These are phyloP conservation scores for Crotophaga sulcirostris DNA, from an alignment of 2,113 vertebrate genomes.

Conservation along the genomic window DNA sequence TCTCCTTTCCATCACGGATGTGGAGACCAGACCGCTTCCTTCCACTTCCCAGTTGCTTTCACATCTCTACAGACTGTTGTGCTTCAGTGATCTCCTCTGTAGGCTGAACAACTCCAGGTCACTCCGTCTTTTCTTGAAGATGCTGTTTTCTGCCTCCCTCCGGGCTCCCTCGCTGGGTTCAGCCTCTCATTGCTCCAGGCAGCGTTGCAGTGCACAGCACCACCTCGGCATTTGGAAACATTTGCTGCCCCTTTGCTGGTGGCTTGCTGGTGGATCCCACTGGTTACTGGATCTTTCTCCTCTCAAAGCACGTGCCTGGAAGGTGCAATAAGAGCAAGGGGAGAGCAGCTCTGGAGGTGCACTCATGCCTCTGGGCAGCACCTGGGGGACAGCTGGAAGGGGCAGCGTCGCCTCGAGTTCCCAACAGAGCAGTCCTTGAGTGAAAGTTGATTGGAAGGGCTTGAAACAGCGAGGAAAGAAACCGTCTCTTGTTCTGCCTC, in stretches of 20 bases:
- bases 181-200: background rate
- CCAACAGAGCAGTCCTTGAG: background rate
- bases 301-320: background rate
- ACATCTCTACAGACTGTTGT: too few species aligned
- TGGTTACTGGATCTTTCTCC: background rate
- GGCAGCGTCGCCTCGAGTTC: too few species aligned
- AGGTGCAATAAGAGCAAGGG: background rate
- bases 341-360: background rate
- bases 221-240: background rate
- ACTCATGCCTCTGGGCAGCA: too few species aligned
- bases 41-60: background rate
- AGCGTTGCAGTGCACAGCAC: too few species aligned
- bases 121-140: background rate
- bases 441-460: background rate
- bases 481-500: background rate
- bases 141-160: background rate
- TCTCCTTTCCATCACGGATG: background rate
- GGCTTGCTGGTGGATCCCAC: background rate
- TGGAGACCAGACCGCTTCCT: background rate
- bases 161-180: too few species aligned
- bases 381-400: background rate
- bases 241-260: background rate
- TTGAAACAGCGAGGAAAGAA: background rate
- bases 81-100: background rate
- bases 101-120: background rate